phyloP scores from a whole-genome alignment of 2,113 vertebrate genomes.

The Clinocottus analis region DNA sequence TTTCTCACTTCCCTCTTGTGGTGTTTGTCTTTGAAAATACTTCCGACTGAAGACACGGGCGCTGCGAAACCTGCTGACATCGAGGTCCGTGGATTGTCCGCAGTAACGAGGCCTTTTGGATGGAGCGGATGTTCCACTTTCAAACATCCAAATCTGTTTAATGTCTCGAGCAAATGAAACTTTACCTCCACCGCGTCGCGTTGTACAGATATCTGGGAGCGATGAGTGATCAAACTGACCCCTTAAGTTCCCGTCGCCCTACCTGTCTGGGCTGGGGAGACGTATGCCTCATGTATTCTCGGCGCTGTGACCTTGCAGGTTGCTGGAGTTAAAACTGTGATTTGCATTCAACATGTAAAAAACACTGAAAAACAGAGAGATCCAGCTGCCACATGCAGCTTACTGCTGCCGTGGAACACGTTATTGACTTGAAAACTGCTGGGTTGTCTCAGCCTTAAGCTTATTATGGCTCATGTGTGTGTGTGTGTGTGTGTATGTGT shows the following conservation, averaged over 20 bases:
- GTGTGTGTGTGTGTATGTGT: slow-evolving; percentile 18
- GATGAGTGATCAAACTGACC: not conserved
- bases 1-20: not conserved
- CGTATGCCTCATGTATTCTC: not conserved
- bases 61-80: not conserved
- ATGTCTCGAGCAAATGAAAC: not conserved
- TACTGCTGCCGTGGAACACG: slow-evolving; percentile 19
- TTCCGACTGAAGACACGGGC: not conserved
- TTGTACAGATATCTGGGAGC: not conserved
- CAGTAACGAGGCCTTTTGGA: too few relatives aligned
- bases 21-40: not conserved
- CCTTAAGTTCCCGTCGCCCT: not conserved
- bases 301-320: not conserved
- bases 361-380: not conserved
- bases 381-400: not conserved
- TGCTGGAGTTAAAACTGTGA: not conserved
- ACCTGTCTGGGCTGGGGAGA: not conserved
- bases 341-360: not conserved
- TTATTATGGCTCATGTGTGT: slow-evolving; percentile 18
- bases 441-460: slow-evolving; percentile 22
- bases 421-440: slow-evolving; percentile 39
- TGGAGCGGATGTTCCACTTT: not conserved
- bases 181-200: not conserved
- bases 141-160: not conserved
- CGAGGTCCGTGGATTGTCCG: not conserved